A percentile compares a stretch with the other conserved stretches of the same genome.
phyloP scores from a whole-genome alignment of 2,113 vertebrate genomes.

The Odontophorus gujanensis region DNA sequence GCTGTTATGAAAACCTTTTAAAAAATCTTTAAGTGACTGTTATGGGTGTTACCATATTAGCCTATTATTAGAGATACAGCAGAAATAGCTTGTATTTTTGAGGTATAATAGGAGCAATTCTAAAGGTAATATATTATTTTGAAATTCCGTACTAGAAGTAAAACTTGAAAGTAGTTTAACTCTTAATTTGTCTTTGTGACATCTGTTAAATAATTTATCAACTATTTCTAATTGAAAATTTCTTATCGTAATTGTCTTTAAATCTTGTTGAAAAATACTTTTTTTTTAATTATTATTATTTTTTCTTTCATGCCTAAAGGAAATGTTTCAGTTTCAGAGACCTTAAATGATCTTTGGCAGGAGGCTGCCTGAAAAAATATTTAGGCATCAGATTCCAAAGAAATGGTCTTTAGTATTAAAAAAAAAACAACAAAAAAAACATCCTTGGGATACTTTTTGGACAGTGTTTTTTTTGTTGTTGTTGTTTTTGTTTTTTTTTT shows the following conservation, averaged over 20 bases:
- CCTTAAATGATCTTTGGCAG: background rate
- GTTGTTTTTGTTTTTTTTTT: background rate
- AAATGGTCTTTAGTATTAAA: background rate
- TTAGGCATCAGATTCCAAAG: background rate
- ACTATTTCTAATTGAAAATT: background rate
- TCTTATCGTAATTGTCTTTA: background rate
- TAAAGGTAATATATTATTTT: background rate
- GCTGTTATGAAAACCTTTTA: background rate
- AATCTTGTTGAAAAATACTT: background rate
- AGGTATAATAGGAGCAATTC: background rate
- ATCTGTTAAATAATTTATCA: background rate
- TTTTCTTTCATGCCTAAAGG: background rate
- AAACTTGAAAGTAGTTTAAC: background rate
- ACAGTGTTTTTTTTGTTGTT: background rate
- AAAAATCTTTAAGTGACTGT: background rate
- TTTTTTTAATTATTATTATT: background rate
- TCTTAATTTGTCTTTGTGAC: background rate
- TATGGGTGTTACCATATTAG: background rate
- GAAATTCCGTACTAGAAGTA: background rate
- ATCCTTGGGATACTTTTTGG: background rate
- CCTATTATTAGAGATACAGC: background rate
- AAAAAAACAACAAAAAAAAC: too few species aligned
- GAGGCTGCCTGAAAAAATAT: background rate
- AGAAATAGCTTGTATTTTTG: background rate
- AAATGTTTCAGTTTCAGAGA: background rate